Base-by-base conservation (phyloP, 2,113 vertebrate species). In the Psittacula cyanocephala region DNA sequence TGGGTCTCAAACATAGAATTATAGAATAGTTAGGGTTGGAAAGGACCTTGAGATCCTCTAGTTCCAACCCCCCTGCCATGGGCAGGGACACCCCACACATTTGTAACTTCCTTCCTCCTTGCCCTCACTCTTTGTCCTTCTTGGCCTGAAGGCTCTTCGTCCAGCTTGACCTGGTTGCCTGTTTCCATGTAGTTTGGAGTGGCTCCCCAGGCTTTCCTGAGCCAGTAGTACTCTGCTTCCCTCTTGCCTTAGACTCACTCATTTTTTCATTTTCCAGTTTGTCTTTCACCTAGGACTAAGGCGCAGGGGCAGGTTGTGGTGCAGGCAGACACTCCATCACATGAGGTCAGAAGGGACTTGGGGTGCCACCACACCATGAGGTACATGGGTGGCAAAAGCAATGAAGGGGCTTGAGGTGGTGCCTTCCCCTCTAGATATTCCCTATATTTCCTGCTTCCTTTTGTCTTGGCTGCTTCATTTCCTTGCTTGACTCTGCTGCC, bases 391-490 rank as follows among this genome's bases (percentile, higher is more conserved):
- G 47, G 25, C 16, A 82, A 49, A 74, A 46, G 37, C n/a, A 86
- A 31, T 31, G 11, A 74, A 41, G 17, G 31, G 43, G 1, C 17
- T 86, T 35, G n/a, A 37, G 31, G 22, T 49, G 53, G 41, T 59
- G 46, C 41, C 35, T 65, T 65, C 18, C 25, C 7, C 46, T 67
- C 41, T 37, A 2, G 2, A 8, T 29, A 11, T 44, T 53, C 23
- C n/a, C 25, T 39, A 6, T 3, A 1, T 17, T 76, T 75, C 13
- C 43, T 50, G 39, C 60, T 86, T 37, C 60, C 16, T 39, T 81
- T 75, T 2, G 1, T 17, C 11, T 62, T 0, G 5, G 69, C 62
- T 64, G 0, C 28, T 59, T 37, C 47, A 22, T 46, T 50, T 50
- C 50, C 44, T 11, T 25, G 11, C 22, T 33, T 82, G 85, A 41